Percentiles rank a stretch among this genome's conserved stretches.
phyloP scores from a whole-genome alignment of 2,113 vertebrate species.

The Seriola rivoliana region DNA sequence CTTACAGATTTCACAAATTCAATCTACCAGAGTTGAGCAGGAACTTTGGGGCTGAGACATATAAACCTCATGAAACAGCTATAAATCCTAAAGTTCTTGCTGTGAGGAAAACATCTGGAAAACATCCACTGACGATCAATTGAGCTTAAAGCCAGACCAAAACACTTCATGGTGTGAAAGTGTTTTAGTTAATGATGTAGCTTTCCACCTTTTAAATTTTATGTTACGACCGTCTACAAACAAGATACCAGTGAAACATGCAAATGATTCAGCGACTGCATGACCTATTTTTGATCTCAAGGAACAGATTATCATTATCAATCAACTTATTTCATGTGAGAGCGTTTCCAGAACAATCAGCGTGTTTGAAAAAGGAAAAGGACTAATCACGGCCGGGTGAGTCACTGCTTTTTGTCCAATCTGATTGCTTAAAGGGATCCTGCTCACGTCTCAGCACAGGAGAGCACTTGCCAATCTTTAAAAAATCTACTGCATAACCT shows the following conservation, averaged over 20 bases:
- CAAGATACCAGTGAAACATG: neutral
- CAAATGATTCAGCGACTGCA: neutral
- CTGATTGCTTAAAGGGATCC: neutral
- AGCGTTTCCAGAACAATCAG: neutral
- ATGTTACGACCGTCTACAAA: neutral
- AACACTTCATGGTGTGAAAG: neutral
- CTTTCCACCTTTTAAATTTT: neutral
- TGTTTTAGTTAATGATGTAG: neutral
- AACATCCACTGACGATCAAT: neutral
- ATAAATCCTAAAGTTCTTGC: neutral
- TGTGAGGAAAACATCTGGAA: constrained; percentile 25
- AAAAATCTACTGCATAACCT: neutral
- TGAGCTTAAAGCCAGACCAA: neutral
- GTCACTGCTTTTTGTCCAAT: neutral
- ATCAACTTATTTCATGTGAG: neutral
- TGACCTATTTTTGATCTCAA: constrained; percentile 12
- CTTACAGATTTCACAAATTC: neutral
- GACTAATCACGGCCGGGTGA: neutral
- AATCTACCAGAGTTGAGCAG: neutral
- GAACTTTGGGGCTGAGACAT: neutral
- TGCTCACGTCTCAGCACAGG: neutral
- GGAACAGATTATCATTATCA: neutral
- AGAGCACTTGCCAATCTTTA: constrained; percentile 11
- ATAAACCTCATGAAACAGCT: neutral
- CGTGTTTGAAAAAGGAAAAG: neutral